Evolutionary conservation across 2,797 vertebrate species (phyloP).

Genomic region (Psittacula echo): DNA sequence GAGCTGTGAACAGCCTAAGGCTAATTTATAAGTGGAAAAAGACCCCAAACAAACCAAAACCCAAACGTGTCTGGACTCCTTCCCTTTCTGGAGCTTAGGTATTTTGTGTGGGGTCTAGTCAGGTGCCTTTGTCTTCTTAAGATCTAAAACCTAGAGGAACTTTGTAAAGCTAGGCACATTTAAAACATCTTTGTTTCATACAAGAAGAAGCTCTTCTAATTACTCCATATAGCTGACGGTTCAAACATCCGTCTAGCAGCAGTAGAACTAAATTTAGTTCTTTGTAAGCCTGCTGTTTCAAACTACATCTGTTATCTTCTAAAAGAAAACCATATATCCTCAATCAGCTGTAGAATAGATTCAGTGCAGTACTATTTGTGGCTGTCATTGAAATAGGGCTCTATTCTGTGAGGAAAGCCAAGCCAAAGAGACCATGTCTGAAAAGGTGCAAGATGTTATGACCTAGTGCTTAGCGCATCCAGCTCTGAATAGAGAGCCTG

Average conservation of each 20-base stretch:
- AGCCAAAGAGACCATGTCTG: not conserved
- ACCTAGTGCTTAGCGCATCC: not conserved
- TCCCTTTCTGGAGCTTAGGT: not conserved
- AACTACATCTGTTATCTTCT: not conserved
- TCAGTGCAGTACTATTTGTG: not conserved
- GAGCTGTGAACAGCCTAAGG: conserved; percentile 4
- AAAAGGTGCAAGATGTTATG: not conserved
- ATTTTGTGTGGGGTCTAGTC: not conserved
- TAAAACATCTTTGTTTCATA: not conserved
- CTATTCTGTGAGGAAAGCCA: not conserved
- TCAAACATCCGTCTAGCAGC: not conserved
- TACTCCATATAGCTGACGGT: not conserved
- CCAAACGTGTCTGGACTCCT: not conserved
- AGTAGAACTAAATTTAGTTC: not conserved
- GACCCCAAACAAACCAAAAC: rapidly evolving
- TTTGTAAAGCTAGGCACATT: not conserved
- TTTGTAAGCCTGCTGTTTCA: not conserved
- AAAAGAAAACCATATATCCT: not conserved
- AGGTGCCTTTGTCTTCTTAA: not conserved
- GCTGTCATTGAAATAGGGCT: not conserved
- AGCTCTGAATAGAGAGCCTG: not conserved
- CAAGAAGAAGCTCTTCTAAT: not conserved
- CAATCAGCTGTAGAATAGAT: not conserved
- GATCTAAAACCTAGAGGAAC: not conserved
- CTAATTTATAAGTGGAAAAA: not conserved